Conservation (phyloP, 2,113 vertebrate genomes). For the Vidua chalybeata region DNA sequence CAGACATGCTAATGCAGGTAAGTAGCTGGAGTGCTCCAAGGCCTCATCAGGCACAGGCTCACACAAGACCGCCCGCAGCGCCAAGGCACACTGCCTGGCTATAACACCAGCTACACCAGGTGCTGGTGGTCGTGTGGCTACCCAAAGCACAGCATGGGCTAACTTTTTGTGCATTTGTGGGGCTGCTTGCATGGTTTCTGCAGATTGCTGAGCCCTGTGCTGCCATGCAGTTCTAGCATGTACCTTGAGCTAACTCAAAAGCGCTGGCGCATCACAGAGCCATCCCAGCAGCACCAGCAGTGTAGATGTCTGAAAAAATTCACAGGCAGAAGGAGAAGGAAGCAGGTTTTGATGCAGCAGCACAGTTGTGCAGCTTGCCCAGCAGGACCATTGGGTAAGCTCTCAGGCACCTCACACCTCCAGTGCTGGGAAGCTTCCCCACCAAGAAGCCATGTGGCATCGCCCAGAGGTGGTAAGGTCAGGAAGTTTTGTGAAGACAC, state of each 20-base stretch:
- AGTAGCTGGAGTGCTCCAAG: not conserved
- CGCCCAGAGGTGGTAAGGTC: rapidly evolving
- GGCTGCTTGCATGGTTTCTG: not conserved
- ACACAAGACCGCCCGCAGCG: rapidly evolving
- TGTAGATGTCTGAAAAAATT: not conserved
- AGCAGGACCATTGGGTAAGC: not conserved
- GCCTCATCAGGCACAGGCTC: not conserved
- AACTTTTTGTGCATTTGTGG: not conserved
- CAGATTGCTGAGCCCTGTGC: not conserved
- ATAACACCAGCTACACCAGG: not conserved
- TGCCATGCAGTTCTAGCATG: not conserved
- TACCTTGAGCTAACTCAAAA: not conserved
- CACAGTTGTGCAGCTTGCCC: not conserved
- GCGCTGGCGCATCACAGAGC: not conserved
- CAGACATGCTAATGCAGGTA: not conserved
- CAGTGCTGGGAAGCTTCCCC: rapidly evolving
- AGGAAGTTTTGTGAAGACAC: not conserved
- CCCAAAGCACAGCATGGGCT: not conserved
- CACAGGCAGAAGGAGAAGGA: not conserved
- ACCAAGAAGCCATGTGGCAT: not conserved
- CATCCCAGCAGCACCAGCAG: not conserved
- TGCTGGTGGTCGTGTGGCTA: not conserved
- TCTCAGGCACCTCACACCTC: not conserved
- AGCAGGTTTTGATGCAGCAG: not conserved
- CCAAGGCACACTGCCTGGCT: not conserved